These are phyloP conservation scores for Phycodurus eques DNA, from an alignment of 2,113 vertebrate genomes.

Conservation along the genomic window DNA sequence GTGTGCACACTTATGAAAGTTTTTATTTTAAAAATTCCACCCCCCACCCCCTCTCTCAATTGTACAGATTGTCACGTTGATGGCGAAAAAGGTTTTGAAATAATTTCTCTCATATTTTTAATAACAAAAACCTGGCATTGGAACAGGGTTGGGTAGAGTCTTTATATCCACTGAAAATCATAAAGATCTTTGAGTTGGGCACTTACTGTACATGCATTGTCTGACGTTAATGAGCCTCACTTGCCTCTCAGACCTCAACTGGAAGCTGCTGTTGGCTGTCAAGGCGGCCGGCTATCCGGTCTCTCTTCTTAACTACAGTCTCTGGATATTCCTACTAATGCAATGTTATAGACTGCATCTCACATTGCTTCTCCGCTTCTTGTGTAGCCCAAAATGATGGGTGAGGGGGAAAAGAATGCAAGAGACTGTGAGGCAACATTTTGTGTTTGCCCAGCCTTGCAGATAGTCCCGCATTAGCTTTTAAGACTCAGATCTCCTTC, in stretches of 20 bases:
- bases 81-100: not conserved
- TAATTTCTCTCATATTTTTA: not conserved
- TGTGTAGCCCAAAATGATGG: not conserved
- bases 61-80: not conserved
- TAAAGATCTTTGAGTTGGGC: not conserved
- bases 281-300: not conserved
- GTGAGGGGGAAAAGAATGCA: slow-evolving; percentile 1
- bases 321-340: slow-evolving; percentile 10
- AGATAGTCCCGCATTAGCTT: slow-evolving; percentile 33
- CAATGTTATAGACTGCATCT: slow-evolving; percentile 10
- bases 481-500: slow-evolving; percentile 7
- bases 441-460: slow-evolving; percentile 34
- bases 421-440: slow-evolving; percentile 18
- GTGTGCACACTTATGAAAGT: not conserved
- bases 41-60: not conserved
- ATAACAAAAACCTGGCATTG: not conserved
- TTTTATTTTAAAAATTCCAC: not conserved
- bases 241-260: not conserved
- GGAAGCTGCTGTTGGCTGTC: not conserved
- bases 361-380: not conserved
- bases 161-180: not conserved
- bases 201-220: not conserved
- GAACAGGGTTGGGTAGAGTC: not conserved
- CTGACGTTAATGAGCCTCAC: not conserved
- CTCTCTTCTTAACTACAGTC: not conserved